Percentiles rank a stretch among this genome's conserved stretches.
phyloP scores from a whole-genome alignment of 2,888 invertebrate genomes.

The Calameuta filiformis region DNA sequence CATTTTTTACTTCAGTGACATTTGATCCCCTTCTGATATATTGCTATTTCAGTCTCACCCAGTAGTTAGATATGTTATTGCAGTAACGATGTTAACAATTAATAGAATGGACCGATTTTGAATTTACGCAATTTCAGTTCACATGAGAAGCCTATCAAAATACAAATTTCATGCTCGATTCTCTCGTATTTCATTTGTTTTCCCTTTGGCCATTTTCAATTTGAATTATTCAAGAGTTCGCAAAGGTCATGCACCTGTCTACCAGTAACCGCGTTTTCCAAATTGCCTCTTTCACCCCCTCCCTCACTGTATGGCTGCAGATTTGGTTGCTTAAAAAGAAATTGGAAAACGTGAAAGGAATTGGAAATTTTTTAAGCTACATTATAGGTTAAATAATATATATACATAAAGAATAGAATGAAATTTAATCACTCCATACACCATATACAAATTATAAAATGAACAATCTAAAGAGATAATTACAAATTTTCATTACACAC shows the following conservation, averaged over 20 bases:
- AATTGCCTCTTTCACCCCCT: background rate
- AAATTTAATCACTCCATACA: background rate
- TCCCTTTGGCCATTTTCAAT: slow-evolving; percentile 13
- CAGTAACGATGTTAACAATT: background rate
- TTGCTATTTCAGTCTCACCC: background rate
- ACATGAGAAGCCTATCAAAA: slow-evolving; percentile 31
- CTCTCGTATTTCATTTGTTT: slow-evolving; percentile 35
- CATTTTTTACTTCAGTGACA: background rate
- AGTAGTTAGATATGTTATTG: background rate
- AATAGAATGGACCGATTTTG: slow-evolving; percentile 24
- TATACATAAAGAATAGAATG: background rate
- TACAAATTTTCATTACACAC: background rate
- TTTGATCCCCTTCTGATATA: background rate
- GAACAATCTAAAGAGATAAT: background rate
- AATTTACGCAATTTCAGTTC: slow-evolving; percentile 27
- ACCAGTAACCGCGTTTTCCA: background rate
- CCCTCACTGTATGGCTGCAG: background rate
- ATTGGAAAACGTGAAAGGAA: background rate
- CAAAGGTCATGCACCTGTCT: slow-evolving; percentile 12
- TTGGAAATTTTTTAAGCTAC: background rate
- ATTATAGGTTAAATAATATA: background rate
- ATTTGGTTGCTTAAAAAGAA: background rate
- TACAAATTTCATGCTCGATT: slow-evolving; percentile 38
- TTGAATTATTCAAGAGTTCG: slow-evolving; percentile 34
- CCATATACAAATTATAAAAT: background rate